These are phyloP conservation scores for Pseudorhombus dupliciocellatus DNA, from an alignment of 2,113 vertebrate genomes.

Conservation along the genomic window DNA sequence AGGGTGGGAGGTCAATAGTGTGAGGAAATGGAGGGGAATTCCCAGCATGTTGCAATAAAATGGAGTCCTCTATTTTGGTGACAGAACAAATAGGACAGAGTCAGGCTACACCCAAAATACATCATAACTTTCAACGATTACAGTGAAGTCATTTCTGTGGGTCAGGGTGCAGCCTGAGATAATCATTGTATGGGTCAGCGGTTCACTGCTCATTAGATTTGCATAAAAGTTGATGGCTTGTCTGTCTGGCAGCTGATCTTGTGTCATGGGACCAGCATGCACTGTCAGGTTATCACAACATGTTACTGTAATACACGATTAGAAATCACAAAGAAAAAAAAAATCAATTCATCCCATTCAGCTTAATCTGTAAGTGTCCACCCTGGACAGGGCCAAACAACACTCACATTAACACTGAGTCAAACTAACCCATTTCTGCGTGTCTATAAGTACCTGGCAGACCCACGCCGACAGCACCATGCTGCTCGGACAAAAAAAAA, in stretches of 20 bases:
- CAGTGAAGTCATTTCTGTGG: slow-evolving; percentile 61
- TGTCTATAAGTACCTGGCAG: too few relatives aligned
- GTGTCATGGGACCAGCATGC: slow-evolving; percentile 14
- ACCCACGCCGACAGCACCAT: too few relatives aligned
- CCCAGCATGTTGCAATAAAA: slow-evolving; percentile 76
- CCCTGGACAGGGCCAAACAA: too few relatives aligned
- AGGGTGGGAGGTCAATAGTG: slow-evolving; percentile 76
- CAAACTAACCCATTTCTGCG: too few relatives aligned
- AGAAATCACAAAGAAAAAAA: slow-evolving; percentile 15
- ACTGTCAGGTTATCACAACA: slow-evolving; percentile 38
- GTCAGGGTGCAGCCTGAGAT: slow-evolving; percentile 61
- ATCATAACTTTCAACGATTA: slow-evolving; percentile 50
- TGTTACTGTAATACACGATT: slow-evolving; percentile 22
- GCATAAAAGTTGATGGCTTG: slow-evolving; percentile 36
- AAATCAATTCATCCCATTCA: too few relatives aligned
- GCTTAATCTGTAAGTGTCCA: too few relatives aligned
- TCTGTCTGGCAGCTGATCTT: slow-evolving; percentile 52
- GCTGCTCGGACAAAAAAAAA: too few relatives aligned
- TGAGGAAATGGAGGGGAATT: slow-evolving; percentile 77
- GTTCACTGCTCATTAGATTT: slow-evolving; percentile 54
- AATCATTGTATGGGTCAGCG: slow-evolving; percentile 60
- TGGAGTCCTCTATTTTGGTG: slow-evolving; percentile 69
- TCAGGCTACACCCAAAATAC: slow-evolving; percentile 64
- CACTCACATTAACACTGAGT: too few relatives aligned
- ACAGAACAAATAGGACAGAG: slow-evolving; percentile 55